Conservation (phyloP, 2,113 vertebrate genomes). For the Lagenorhynchus albirostris region DNA sequence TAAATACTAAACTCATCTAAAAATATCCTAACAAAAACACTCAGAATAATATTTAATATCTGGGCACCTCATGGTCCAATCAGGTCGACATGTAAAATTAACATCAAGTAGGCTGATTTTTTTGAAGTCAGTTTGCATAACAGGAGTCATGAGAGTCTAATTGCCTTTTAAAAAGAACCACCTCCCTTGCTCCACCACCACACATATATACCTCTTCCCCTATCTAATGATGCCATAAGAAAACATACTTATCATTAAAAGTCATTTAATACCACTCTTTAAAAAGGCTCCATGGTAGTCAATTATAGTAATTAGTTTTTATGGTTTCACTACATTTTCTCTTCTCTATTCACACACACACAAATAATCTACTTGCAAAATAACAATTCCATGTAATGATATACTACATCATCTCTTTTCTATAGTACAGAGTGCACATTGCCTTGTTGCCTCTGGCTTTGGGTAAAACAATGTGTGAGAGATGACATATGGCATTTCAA, state of each 20-base stretch:
- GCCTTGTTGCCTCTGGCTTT: not conserved
- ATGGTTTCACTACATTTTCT: not conserved
- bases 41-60: not conserved
- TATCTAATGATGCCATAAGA: not conserved
- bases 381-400: not conserved
- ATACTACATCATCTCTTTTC: not conserved
- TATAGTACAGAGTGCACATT: not conserved
- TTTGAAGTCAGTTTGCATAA: not conserved
- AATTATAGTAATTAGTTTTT: not conserved
- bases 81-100: not conserved
- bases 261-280: not conserved
- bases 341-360: not conserved
- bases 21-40: not conserved
- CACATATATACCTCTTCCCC: not conserved
- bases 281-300: not conserved
- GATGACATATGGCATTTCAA: not conserved
- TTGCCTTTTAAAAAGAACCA: not conserved
- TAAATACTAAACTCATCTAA: not conserved
- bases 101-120: not conserved
- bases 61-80: not conserved
- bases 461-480: not conserved
- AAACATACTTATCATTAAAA: not conserved
- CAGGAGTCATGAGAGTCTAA: not conserved
- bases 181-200: not conserved
- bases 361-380: not conserved